Base-by-base conservation (phyloP, 2,888 invertebrate species). In the Cataglyphis albicans region DNA sequence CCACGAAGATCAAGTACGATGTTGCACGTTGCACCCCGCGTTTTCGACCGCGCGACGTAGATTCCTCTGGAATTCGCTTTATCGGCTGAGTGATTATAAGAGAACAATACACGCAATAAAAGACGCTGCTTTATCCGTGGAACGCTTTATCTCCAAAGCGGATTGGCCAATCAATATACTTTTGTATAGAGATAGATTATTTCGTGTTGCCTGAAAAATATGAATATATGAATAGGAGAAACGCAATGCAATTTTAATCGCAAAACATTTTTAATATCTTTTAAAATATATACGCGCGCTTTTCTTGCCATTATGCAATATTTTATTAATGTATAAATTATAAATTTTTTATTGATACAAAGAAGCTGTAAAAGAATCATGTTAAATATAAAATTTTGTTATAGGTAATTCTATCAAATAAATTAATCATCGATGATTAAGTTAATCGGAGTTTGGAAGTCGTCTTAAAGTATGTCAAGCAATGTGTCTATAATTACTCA, bases 1-100 rank as follows among this genome's bases (percentile, higher is more conserved):
- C 41, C 70, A 44, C 21, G 44, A 70, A 18, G 59, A 21, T 35
- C 59, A 44, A 18, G 25, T 35, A n/a, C 52, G n/a, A 52, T 2
- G 52, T 29, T 32, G 70, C 32, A 70, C n/a, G n/a, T 29, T 32
- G 70, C 32, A 70, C 59, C 55, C 32, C 59, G 32, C 21, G 18
- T 32, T 78, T 68, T 78, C 59, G 67, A 65, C 18, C 52, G 38
- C 35, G 55, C 25, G 9, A 7, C 6, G 18, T 12, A 57, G n/a
- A 12, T 25, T 15, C 25, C 12, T 35, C 9, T 41, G 21, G 2
- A 67, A 84, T 65, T 84, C 44, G 57, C 84, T 86, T 91, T 89
- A 88, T 89, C 89, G 89, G 78, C 87, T 74, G 89, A 84, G 84
- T 67, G 59, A 57, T 86, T 80, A 85, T 84, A 87, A 87, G 81